Conservation (phyloP, 2,888 invertebrate genomes). For the Branchipolynoe longqiensis region DNA sequence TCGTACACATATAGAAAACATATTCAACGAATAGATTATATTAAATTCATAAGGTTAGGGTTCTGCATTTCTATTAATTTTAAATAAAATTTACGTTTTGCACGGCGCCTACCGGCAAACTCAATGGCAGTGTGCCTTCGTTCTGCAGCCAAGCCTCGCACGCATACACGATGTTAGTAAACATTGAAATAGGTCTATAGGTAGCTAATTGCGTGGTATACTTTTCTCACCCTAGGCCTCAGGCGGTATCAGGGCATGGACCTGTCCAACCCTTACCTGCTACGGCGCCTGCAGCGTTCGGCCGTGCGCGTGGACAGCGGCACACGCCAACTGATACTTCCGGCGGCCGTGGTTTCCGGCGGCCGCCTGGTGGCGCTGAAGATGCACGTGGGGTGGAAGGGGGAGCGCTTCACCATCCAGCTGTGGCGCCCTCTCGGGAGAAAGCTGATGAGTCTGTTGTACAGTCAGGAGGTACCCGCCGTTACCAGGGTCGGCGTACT, state of each 20-base stretch:
- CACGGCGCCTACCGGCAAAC: no score
- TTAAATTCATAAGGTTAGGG: no score
- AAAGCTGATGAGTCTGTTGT: slow-evolving; percentile 2
- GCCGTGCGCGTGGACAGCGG: not conserved
- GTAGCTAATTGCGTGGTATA: no score
- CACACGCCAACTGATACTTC: not conserved
- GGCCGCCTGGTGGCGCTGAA: slow-evolving; percentile 1
- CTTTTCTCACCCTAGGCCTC: not conserved
- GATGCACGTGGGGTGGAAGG: not conserved
- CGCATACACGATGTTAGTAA: no score
- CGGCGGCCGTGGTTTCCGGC: not conserved
- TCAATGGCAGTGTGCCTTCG: no score
- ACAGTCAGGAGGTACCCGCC: not conserved
- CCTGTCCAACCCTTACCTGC: slow-evolving; percentile 4
- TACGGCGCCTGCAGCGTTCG: slow-evolving; percentile 5
- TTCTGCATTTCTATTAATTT: no score
- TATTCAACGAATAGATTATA: no score
- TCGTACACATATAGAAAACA: no score
- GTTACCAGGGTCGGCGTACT: not conserved
- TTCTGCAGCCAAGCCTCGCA: no score
- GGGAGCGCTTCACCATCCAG: slow-evolving; percentile 1
- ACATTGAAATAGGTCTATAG: no score
- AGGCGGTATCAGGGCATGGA: slow-evolving; percentile 24
- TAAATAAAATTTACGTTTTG: no score
- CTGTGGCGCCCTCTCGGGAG: slow-evolving; percentile 13